A percentile compares a stretch with the other conserved stretches of the same genome.
Conservation (phyloP, 2,113 vertebrate genomes). For the Myanophis thanlyinensis region DNA sequence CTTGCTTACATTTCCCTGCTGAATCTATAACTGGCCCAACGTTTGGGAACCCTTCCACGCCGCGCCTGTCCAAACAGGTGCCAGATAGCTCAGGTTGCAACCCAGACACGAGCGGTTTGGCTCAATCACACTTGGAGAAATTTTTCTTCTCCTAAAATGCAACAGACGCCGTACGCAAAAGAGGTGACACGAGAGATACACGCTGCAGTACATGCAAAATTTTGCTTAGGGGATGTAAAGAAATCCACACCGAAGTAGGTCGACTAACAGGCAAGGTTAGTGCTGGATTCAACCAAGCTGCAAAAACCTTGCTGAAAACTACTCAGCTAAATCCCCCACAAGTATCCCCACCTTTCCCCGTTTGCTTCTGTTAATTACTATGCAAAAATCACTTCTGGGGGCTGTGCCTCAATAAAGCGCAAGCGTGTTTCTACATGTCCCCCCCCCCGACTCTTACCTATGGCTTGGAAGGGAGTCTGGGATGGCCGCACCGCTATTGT, state of each 20-base stretch:
- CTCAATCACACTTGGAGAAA: neutral
- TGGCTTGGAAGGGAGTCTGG: constrained; percentile 87
- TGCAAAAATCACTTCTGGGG: neutral
- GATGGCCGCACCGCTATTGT: constrained; percentile 74
- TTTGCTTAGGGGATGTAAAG: neutral
- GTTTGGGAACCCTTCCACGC: neutral
- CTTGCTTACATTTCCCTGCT: neutral
- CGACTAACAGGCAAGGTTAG: neutral
- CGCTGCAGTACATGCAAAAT: neutral
- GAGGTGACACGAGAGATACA: too few relatives aligned
- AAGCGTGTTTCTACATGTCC: neutral
- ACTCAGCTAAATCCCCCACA: neutral
- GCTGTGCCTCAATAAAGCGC: neutral
- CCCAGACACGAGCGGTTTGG: neutral
- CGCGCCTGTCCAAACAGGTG: neutral
- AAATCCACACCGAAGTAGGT: neutral
- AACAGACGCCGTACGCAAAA: neutral
- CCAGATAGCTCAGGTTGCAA: neutral
- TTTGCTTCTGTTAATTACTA: neutral
- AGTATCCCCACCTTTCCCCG: neutral
- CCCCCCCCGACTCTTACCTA: constrained; percentile 80
- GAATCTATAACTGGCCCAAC: neutral
- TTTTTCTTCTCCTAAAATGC: too few relatives aligned
- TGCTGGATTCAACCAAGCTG: neutral
- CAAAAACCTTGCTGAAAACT: neutral